These are phyloP conservation scores for Lontra canadensis DNA, from an alignment of 2,113 vertebrate genomes.

Conservation along the genomic window DNA sequence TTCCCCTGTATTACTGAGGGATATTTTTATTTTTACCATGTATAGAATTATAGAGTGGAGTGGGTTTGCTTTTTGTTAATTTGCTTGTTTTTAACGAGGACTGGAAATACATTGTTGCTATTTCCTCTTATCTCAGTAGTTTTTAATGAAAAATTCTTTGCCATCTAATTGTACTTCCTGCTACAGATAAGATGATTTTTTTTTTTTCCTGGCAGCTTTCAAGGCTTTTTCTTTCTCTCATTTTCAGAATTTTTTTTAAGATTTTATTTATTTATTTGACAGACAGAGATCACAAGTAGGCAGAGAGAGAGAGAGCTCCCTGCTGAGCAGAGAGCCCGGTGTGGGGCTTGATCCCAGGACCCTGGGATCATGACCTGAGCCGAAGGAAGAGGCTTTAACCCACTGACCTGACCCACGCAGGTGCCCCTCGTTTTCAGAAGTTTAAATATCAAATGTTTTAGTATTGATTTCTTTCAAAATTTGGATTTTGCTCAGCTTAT, in stretches of 20 bases:
- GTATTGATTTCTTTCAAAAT: not conserved
- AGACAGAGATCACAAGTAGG: too few relatives aligned
- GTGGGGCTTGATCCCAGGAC: too few relatives aligned
- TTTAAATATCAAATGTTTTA: not conserved
- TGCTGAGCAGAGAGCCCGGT: too few relatives aligned
- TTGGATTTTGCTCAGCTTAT: not conserved
- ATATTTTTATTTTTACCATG: not conserved
- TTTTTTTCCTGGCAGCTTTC: not conserved
- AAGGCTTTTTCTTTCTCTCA: not conserved
- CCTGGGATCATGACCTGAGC: too few relatives aligned
- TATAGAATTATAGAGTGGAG: not conserved
- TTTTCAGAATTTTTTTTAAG: not conserved
- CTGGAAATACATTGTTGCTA: not conserved
- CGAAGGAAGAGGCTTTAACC: too few relatives aligned
- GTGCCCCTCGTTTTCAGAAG: too few relatives aligned
- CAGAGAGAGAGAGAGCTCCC: too few relatives aligned
- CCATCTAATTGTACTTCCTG: not conserved
- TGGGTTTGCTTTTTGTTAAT: not conserved
- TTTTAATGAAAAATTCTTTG: not conserved
- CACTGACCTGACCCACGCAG: too few relatives aligned
- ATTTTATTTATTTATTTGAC: too few relatives aligned
- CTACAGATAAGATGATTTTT: not conserved
- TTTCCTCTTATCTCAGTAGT: not conserved
- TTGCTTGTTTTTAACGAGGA: not conserved
- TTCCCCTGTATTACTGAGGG: not conserved